These are phyloP conservation scores for Trichopoda pennipes DNA, from an alignment of 2,888 invertebrate species.

Conservation along the genomic window DNA sequence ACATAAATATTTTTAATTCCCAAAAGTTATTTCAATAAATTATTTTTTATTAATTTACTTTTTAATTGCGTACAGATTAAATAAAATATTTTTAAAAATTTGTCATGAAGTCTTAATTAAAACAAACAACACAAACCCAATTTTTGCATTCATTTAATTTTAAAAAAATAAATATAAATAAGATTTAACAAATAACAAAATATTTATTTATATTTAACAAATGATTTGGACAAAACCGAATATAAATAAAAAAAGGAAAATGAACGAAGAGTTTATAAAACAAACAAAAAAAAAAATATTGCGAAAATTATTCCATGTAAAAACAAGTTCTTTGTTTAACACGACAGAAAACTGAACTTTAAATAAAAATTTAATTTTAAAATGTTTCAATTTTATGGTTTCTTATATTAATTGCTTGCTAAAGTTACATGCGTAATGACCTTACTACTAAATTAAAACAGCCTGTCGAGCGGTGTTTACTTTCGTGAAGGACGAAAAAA, in stretches of 20 bases:
- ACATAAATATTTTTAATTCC: no score
- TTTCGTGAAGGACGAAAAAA: no score
- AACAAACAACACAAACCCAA: not conserved
- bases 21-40: no score
- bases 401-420: no score
- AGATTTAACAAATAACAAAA: not conserved
- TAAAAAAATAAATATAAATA: not conserved
- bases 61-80: not conserved
- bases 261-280: not conserved
- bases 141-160: not conserved
- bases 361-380: not conserved
- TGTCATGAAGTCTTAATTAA: not conserved
- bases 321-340: not conserved
- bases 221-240: not conserved
- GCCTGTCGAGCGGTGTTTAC: no score
- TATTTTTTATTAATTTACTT: not conserved
- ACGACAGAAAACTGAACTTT: not conserved
- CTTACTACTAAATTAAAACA: no score
- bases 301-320: not conserved
- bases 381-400: no score
- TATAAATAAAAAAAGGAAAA: not conserved
- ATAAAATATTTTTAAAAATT: not conserved
- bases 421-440: no score
- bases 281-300: not conserved
- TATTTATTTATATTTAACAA: not conserved